phyloP scores from a whole-genome alignment of 2,797 vertebrate species.

The Heteromormyrus szaboi region DNA sequence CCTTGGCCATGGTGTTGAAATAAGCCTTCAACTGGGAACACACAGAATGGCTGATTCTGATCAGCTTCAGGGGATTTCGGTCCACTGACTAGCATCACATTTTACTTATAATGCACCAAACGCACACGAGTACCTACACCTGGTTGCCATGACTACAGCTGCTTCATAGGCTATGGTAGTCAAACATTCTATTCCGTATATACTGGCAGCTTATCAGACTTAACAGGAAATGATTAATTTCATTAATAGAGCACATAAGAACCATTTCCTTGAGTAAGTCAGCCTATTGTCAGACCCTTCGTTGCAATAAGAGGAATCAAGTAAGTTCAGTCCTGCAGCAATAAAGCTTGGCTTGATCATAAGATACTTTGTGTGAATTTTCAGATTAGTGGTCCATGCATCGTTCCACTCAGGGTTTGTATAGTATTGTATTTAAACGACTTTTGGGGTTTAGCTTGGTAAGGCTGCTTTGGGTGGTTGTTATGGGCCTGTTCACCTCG shows the following conservation, averaged over 20 bases:
- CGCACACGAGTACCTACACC: constrained; percentile 30
- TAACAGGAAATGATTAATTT: neutral
- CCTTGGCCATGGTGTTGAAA: neutral
- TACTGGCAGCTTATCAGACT: neutral
- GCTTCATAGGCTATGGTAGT: constrained; percentile 26
- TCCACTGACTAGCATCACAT: neutral
- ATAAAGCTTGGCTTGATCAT: neutral
- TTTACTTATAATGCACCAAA: neutral
- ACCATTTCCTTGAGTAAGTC: neutral
- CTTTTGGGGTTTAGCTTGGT: neutral
- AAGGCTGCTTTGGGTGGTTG: neutral
- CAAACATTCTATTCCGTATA: neutral
- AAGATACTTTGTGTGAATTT: neutral
- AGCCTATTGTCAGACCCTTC: neutral
- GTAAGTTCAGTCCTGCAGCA: neutral
- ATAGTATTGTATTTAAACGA: neutral
- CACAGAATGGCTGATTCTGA: neutral
- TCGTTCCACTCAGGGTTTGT: neutral
- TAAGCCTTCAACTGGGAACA: neutral
- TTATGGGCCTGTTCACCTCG: neutral
- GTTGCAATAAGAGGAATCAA: neutral
- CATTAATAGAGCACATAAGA: neutral
- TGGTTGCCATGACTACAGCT: constrained; percentile 52
- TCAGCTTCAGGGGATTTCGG: neutral
- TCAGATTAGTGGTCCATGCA: neutral